Percentiles rank a stretch among this genome's conserved stretches.
Evolutionary conservation across 2,888 invertebrate genomes (phyloP).

Genomic region (Ernsta delagoae): DNA sequence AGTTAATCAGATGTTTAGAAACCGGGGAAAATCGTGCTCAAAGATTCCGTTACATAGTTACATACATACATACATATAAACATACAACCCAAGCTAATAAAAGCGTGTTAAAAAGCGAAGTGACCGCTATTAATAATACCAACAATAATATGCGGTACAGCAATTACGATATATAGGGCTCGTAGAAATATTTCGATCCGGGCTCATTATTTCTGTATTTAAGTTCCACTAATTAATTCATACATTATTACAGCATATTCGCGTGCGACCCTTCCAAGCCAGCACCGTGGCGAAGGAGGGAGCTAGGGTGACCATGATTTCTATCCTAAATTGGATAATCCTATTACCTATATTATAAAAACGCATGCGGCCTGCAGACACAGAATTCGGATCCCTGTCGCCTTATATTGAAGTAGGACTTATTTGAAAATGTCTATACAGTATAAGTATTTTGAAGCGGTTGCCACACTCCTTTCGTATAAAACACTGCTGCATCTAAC

Average conservation of each 20-base stretch:
- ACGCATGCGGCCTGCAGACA: too few species aligned
- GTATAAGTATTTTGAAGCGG: too few species aligned
- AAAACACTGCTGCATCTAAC: too few species aligned
- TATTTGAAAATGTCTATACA: too few species aligned
- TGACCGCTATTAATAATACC: not conserved
- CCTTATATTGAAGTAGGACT: too few species aligned
- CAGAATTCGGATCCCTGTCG: too few species aligned
- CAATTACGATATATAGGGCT: not conserved
- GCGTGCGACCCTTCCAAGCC: conserved; percentile 23
- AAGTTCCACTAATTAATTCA: conserved; percentile 35
- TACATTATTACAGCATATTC: conserved; percentile 25
- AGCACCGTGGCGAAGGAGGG: conserved; percentile 25
- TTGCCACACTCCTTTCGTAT: too few species aligned
- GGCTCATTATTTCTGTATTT: conserved; percentile 29
- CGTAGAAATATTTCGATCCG: conserved; percentile 25
- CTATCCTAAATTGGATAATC: not conserved
- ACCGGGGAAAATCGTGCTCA: too few species aligned
- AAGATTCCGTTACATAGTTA: too few species aligned
- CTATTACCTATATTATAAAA: not conserved
- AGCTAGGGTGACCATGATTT: conserved; percentile 9
- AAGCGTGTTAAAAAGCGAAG: not conserved
- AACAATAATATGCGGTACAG: not conserved
- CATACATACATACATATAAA: too few species aligned
- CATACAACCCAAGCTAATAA: too few species aligned
- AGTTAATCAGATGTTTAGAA: too few species aligned